Evolutionary conservation across 1,140 invertebrate genomes (phyloP), one percentile per base, ranked within the genome.

Genomic region (Danaus melanippus): DNA sequence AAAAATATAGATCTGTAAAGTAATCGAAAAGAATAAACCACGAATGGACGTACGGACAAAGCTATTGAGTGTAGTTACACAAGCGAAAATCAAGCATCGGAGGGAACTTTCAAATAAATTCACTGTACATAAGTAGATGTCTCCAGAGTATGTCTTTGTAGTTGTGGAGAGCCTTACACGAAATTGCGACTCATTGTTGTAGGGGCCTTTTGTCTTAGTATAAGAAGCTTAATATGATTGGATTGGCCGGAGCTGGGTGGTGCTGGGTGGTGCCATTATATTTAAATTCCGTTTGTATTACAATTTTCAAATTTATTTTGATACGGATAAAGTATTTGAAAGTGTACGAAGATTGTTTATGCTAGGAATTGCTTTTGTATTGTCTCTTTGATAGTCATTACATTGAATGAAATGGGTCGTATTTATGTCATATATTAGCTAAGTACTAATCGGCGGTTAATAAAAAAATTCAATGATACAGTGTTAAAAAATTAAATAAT

Each of bases 141-240:
- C 50, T 52, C 50, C 12, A 52, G 11, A 43, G 50, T 32, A 32
- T 45, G 50, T 52, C 50, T 44, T 52, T 45, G 42, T 42, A 44
- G 43, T 21, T 52, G 40, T 39, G 49, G 43, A 50, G 49, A 15
- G 49, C 41, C 49, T 50, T 50, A 40, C 10, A 50, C 49, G 49
- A 50, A 50, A 50, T 50, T 50, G 49, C 40, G 43, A 50, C 40
- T 50, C 43, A 50, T 50, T 50, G 49, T 50, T 42, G 40, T 50
- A 15, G 49, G 9, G 49, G 40, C 49, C 43, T 50, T 50, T 50
- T 50, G 49, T 50, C 49, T 50, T 50, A 50, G 43, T 50, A 50
- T 50, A 50, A 50, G 49, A 10, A 50, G 49, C 49, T 50, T 50
- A 50, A 50, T 50, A 50, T 50, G 49, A 50, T 50, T 50, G 49